Base-by-base conservation (phyloP, 2,888 invertebrate genomes). In the Gymnoscelis rufifasciata region DNA sequence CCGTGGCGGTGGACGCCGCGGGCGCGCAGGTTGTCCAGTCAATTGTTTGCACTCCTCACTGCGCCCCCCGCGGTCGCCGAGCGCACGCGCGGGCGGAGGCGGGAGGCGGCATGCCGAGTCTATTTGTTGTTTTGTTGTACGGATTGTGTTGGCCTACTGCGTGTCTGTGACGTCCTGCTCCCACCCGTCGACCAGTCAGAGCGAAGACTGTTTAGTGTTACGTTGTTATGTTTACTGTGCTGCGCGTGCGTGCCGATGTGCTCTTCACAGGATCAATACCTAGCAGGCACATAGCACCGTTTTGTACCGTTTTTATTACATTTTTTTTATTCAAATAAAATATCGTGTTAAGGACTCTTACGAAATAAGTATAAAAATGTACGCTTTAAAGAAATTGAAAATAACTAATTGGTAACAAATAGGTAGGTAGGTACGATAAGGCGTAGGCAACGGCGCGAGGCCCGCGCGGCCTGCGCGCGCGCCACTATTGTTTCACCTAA, bases 351-450 rank as follows among this genome's bases (percentile, higher is more conserved):
- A 82, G 84, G 71, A 83, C 78, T 84, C 76, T 76, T 83, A 82
- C 75, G 66, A 69, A 69, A 68, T 86, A 84, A 86, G 81, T 74
- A 87, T 86, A 87, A 78, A 47, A 87, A 83, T 86, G 83, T 88
- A 88, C 88, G 88, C 88, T 87, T 88, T 88, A 88, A 88, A 79
- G 83, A 87, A 84, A 83, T 84, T 81, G 76, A 73, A 56, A 78
- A 19, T 80, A 84, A 83, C 72, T 77, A 77, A 84, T 69, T 80
- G 74, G 69, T 83, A 80, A 83, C 68, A 77, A 74, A 79, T 84
- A 86, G 82, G 75, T 83, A 84, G 83, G 79, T 83, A 84, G 83
- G 68, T 80, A 79, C 72, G 70, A 64, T 83, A 83, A 82, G 82
- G 69, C 69, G 80, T 83, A 84, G 80, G 66, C 66, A 71, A 66